A percentile compares a stretch with the other conserved stretches of the same genome.
phyloP scores from a whole-genome alignment of 2,888 invertebrate species.

The Sympetrum striolatum region DNA sequence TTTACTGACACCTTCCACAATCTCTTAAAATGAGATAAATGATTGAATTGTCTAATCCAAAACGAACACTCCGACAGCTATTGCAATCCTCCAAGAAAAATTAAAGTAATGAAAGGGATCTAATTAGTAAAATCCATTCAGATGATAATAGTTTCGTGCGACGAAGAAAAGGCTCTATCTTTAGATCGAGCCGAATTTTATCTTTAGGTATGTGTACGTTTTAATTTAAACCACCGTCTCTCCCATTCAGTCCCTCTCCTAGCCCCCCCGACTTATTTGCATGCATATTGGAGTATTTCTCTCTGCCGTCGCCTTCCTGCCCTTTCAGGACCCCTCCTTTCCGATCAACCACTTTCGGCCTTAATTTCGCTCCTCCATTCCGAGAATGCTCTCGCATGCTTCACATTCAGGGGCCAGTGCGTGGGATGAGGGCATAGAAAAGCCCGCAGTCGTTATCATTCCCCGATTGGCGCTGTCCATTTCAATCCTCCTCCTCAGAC shows the following conservation, averaged over 20 bases:
- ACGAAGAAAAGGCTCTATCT: too few relatives aligned
- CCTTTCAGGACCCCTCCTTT: constrained; percentile 27
- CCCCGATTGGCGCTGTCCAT: neutral
- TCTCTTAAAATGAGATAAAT: too few relatives aligned
- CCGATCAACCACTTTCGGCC: constrained; percentile 21
- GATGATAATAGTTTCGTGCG: too few relatives aligned
- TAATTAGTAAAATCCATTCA: too few relatives aligned
- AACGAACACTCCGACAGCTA: too few relatives aligned
- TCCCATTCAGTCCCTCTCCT: constrained; percentile 47
- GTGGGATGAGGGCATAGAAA: neutral
- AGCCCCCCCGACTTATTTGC: constrained; percentile 46
- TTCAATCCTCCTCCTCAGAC: neutral
- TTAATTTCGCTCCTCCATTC: constrained; percentile 46
- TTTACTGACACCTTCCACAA: too few relatives aligned
- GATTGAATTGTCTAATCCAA: too few relatives aligned
- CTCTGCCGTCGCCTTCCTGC: constrained; percentile 42
- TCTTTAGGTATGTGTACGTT: constrained; percentile 1
- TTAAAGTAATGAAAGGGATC: too few relatives aligned
- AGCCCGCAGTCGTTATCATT: neutral
- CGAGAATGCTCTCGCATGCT: neutral
- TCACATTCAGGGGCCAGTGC: neutral
- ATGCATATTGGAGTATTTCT: constrained; percentile 47
- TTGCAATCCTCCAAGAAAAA: too few relatives aligned
- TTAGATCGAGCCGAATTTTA: neutral
- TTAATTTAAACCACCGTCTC: neutral